Base-by-base conservation (phyloP, 2,113 vertebrate genomes). In the Tamias sibiricus region DNA sequence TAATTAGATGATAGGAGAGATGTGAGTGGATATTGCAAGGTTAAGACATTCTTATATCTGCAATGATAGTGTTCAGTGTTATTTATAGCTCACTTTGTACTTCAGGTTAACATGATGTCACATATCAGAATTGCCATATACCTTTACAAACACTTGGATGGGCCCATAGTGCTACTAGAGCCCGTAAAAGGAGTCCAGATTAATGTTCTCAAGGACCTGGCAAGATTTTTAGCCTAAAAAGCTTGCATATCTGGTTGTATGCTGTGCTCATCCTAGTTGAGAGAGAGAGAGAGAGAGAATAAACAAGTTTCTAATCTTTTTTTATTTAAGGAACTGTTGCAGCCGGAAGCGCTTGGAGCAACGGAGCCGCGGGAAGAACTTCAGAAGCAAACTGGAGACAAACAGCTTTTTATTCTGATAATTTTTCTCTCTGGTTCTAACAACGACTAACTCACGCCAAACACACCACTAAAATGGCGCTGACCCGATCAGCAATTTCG, bases 141-240 rank as follows among this genome's bases (percentile, higher is more conserved):
- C 4, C 5, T 69, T 90, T 44, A 42, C 9, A 12, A 59, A 71
- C 6, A 72, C 17, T 28, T 92, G 32, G 13, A 64, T 72, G 16
- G 17, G 19, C 0, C 14, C 0, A 66, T 9, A 4, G 4, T 0
- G 4, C 8, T 40, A 40, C 24, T 52, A 40, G 91, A 19, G 0
- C 7, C 20, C 24, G 59, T n/a, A 32, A 69, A 20, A 94, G 94
- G 35, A 1, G 19, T 24, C 17, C 10, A 76, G 19, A 12, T 9
- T 94, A 22, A 54, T 30, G 5, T 47, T 77, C 4, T 44, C 16
- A 69, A 82, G 40, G 16, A 74, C 1, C 24, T 68, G 6, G 9
- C 24, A 22, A 93, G 37, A 44, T 37, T 28, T 92, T 49, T 44
- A 20, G 12, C 26, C 6, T 59, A 37, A 19, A 79, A 49, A 59